Conservation (phyloP, 2,113 vertebrate species). For the Syngnathoides biaculeatus region DNA sequence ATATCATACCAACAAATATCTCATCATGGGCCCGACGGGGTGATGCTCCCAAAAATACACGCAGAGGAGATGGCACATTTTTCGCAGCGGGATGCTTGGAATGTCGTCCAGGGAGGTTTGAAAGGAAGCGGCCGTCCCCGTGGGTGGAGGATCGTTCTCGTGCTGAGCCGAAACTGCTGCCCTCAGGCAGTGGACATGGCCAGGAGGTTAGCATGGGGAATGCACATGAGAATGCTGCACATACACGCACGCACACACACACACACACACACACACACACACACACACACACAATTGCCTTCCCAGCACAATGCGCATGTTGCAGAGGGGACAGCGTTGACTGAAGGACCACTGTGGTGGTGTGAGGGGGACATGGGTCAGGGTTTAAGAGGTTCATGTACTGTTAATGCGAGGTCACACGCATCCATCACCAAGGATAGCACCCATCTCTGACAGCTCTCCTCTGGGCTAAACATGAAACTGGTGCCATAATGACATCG, state of each 20-base stretch:
- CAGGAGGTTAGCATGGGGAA: conserved; percentile 23
- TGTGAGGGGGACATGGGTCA: conserved; percentile 60
- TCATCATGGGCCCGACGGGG: conserved; percentile 61
- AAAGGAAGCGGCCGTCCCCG: conserved; percentile 77
- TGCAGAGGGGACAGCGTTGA: conserved; percentile 41
- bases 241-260: conserved; percentile 15
- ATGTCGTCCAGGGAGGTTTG: conserved; percentile 61
- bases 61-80: conserved; percentile 83
- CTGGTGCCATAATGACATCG: background rate
- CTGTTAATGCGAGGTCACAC: conserved; percentile 67
- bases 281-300: background rate
- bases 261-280: conserved; percentile 16
- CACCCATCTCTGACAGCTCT: conserved; percentile 41
- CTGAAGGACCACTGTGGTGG: conserved; percentile 63
- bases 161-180: conserved; percentile 24
- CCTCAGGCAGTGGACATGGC: conserved; percentile 16
- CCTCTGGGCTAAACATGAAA: conserved; percentile 38
- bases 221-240: conserved; percentile 34
- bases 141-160: conserved; percentile 67
- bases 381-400: conserved; percentile 70
- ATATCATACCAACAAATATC: conserved; percentile 84
- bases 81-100: conserved; percentile 78
- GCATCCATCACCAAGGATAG: conserved; percentile 65
- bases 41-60: conserved; percentile 77
- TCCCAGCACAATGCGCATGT: conserved; percentile 45